A percentile compares a stretch with the other conserved stretches of the same genome.
These are phyloP conservation scores for Cataglyphis altisquamis DNA, from an alignment of 2,888 invertebrate genomes.

Conservation along the genomic window DNA sequence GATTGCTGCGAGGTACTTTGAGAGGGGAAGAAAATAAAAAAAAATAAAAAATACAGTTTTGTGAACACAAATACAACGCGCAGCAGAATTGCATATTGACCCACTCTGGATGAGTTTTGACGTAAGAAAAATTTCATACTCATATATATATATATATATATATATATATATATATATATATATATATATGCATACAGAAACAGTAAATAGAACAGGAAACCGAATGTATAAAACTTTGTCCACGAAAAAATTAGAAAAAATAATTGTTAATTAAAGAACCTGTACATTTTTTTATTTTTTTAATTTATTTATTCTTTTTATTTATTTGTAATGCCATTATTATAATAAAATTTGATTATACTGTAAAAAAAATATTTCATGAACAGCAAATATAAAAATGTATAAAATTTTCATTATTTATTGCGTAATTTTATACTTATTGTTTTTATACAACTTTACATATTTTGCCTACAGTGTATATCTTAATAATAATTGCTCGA, in stretches of 20 bases:
- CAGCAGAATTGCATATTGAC: slow-evolving; percentile 8
- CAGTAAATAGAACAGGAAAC: background rate
- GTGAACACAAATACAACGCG: background rate
- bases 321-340: background rate
- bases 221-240: background rate
- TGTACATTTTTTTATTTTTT: background rate
- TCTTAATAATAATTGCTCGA: background rate
- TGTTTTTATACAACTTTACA: background rate
- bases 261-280: background rate
- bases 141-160: background rate
- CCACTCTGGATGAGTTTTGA: background rate
- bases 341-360: too few relatives aligned
- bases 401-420: background rate
- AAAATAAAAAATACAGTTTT: slow-evolving; percentile 2
- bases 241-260: background rate
- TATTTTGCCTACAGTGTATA: background rate
- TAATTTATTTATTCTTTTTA: background rate
- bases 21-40: slow-evolving; percentile 8
- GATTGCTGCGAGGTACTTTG: slow-evolving; percentile 25
- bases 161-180: background rate
- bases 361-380: too few relatives aligned
- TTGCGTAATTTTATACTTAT: background rate
- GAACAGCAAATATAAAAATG: too few relatives aligned
- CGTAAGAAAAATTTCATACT: background rate
- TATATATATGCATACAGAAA: background rate